Base-by-base conservation (phyloP, 2,113 vertebrate genomes). In the Ammodramus savannarum region DNA sequence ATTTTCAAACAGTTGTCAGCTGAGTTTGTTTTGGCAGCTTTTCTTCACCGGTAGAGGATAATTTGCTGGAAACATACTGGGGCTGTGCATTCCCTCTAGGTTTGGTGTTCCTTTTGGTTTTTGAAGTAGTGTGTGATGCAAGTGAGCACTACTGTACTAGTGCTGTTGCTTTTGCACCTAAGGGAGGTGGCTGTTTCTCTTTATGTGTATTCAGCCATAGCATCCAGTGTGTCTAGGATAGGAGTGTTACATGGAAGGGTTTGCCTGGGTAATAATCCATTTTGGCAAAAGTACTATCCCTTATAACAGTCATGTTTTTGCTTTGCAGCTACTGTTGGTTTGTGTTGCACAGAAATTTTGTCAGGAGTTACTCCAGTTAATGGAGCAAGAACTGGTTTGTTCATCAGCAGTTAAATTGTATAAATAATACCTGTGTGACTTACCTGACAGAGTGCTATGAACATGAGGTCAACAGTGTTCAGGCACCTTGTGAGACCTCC, bases 221-320 rank as follows among this genome's bases (percentile, higher is more conserved):
- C 14, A n/a, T 80, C 61, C n/a, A 41, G 34, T 18, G 11, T 34
- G 36, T 55, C n/a, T 31, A 16, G 73, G 27, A 3, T 2, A 26
- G 27, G 5, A 39, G 20, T 3, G 6, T 41, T 18, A n/a, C 0
- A 1, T 12, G 7, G 34, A 34, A 27, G 26, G 20, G 23, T 29
- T 38, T 69, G 39, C 34, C 21, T 38, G 16, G 13, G 27, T 68
- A 9, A 32, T 1, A 4, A 31, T 58, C 7, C 1, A 0, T 78
- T 67, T 46, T 43, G 17, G n/a, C 25, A 6, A 11, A 34, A 59
- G 7, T 16, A 3, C 41, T 29, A 32, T 51, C 14, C 21, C 6
- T 66, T 58, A 27, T 32, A 59, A 63, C 18, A 34, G 46, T 11
- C 2, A 5, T 5, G 21, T 17, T 31, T 54, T 88, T 67, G n/a